Conservation (phyloP, 2,797 vertebrate species). For the Malacoctenus gilli region DNA sequence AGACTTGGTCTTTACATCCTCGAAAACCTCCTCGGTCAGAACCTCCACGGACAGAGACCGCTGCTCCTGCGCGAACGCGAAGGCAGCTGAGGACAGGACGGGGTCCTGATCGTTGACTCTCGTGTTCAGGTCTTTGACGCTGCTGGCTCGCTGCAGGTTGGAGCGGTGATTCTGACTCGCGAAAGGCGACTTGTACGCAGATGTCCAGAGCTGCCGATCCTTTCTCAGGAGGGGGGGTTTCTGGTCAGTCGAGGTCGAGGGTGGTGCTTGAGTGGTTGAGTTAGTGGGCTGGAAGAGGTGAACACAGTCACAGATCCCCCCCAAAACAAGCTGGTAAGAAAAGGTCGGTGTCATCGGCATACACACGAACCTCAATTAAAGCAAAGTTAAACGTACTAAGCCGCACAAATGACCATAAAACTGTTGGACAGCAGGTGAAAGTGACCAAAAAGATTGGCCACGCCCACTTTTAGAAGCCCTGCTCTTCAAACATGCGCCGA, state of each 20-base stretch:
- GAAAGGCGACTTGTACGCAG: conserved; percentile 26
- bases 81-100: neutral
- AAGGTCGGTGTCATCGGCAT: neutral
- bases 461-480: too few species aligned
- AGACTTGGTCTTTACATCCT: conserved; percentile 7
- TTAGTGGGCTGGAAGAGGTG: conserved; percentile 63
- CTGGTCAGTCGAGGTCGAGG: conserved; percentile 27
- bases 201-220: conserved; percentile 28
- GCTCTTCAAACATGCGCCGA: too few species aligned
- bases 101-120: conserved; percentile 65
- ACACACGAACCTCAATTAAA: too few species aligned
- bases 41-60: conserved; percentile 22
- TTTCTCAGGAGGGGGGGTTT: conserved; percentile 18
- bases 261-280: too few species aligned
- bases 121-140: conserved; percentile 75
- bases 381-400: too few species aligned
- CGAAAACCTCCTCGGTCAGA: neutral
- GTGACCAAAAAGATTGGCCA: too few species aligned
- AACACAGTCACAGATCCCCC: conserved; percentile 57
- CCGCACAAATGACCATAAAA: too few species aligned
- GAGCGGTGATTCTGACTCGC: conserved; percentile 14
- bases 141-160: conserved; percentile 55
- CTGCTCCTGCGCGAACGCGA: conserved; percentile 9
- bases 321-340: conserved; percentile 24
- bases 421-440: too few species aligned